Base-by-base conservation (phyloP, 1,140 invertebrate genomes). In the Bombus ignitus region DNA sequence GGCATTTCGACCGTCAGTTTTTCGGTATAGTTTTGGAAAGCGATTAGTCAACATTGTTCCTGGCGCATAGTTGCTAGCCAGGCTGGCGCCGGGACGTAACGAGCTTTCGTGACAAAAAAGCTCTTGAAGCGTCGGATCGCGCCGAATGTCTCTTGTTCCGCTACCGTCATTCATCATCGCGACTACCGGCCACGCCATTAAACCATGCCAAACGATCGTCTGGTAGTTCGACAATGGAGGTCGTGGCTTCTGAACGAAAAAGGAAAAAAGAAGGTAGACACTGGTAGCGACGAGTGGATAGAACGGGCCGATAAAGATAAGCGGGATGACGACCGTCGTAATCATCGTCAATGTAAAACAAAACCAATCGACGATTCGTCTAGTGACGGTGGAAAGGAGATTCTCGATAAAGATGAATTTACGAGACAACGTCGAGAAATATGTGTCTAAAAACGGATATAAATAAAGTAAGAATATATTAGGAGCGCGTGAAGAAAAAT, bases 101-200 rank as follows among this genome's bases (percentile, higher is more conserved):
- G 90, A 93, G 92, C 91, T 89, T 83, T 77, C 89, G 84, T 85
- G 72, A 76, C 85, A 92, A 94, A 94, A 94, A 93, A 91, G 79
- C 87, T 87, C 78, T 87, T 87, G 89, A 87, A 91, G 85, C 90
- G 83, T 85, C 77, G 86, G 81, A 87, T 89, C 81, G 85, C 76
- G 85, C 80, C 83, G 88, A 90, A 90, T 90, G 88, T 90, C 85
- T 90, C 85, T 82, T 78, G 68, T 85, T 78, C 83, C 81, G 85
- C 78, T 87, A 81, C 88, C 87, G 87, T 93, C 92, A 93, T 94
- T 93, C 91, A 93, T 94, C 93, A 94, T 93, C 86, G 90, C 77
- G 80, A 59, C 90, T 59, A 81, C 85, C 81, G 70, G 59, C 76
- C 74, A 37, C 53, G 73, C 85, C 85, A 87, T 90, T 88, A 86